Base-by-base conservation (phyloP, 2,113 vertebrate genomes). In the Paratilapia polleni region DNA sequence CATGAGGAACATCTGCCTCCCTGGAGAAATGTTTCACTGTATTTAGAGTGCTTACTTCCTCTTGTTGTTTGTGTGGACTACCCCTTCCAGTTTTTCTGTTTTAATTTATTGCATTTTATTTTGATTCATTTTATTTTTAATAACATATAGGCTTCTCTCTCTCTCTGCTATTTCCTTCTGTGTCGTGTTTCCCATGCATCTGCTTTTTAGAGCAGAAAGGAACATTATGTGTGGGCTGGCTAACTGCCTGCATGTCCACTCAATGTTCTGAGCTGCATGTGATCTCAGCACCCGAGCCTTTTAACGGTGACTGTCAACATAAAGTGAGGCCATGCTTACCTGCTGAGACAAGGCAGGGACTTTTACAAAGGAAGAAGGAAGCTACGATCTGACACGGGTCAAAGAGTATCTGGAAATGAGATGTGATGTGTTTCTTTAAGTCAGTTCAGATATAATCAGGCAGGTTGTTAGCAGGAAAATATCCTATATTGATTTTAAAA, bases 191-290 rank as follows among this genome's bases (percentile, higher is more conserved):
- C 60, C n/a, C 36, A 64, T 87, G 80, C 8, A 79, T 89, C 80
- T 92, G 90, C 85, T 92, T 91, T 93, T 87, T 92, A 88, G 92
- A 94, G 93, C 90, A 94, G 91, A 93, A 92, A 81, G 78, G 63
- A 87, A 82, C 88, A 76, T 85, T 80, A 66, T 84, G 84, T 80
- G 62, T 86, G 89, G 61, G 87, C 83, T 5, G 22, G 78, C 84
- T 74, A 86, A 84, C 58, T 47, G 78, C 49, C 62, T 28, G 15
- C 75, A 80, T 84, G 90, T 90, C 85, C 20, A 2, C 75, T 84
- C 77, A 38, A 80, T 91, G 87, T 87, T 80, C 84, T 83, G 74
- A 77, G 75, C 77, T 73, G 75, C 82, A 76, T 89, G 61, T 87
- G 86, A 93, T 87, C 47, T 17, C 74, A 87, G 77, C 78, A 83